Evolutionary conservation across 2,113 vertebrate species (phyloP).

Genomic region (Chrysemys picta): DNA sequence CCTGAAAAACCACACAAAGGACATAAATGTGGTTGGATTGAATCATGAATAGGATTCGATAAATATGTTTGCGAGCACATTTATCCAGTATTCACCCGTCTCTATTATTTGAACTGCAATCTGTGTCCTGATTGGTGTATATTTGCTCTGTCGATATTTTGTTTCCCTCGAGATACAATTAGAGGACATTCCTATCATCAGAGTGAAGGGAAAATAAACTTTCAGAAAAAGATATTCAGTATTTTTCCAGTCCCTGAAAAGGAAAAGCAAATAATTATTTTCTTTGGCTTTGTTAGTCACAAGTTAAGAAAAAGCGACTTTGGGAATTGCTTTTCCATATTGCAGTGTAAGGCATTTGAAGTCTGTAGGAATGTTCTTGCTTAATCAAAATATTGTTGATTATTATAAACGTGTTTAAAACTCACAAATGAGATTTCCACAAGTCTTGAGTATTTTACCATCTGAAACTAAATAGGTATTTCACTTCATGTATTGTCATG

Average conservation of each 20-base stretch:
- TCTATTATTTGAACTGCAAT: background rate
- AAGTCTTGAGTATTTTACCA: background rate
- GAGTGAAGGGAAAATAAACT: conserved; percentile 39
- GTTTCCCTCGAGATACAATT: conserved; percentile 28
- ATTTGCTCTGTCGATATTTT: conserved; percentile 62
- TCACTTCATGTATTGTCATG: background rate
- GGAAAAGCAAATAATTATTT: conserved; percentile 64
- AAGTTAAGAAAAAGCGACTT: conserved; percentile 36
- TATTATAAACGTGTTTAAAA: background rate
- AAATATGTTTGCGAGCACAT: background rate
- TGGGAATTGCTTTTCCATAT: conserved; percentile 63
- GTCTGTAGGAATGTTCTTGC: background rate
- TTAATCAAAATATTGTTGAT: conserved; percentile 27
- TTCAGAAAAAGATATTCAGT: conserved; percentile 19
- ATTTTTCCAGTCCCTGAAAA: conserved; percentile 56
- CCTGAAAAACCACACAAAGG: background rate
- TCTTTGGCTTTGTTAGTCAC: conserved; percentile 43
- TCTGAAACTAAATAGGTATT: background rate
- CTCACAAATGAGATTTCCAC: background rate
- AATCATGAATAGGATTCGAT: background rate
- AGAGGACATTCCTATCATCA: conserved; percentile 48
- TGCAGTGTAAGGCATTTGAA: conserved; percentile 60
- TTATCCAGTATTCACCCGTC: background rate
- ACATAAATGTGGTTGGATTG: background rate
- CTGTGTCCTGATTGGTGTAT: conserved; percentile 26